A percentile compares a stretch with the other conserved stretches of the same genome.
These are phyloP conservation scores for Sterna hirundo DNA, from an alignment of 2,113 vertebrate species.

Conservation along the genomic window DNA sequence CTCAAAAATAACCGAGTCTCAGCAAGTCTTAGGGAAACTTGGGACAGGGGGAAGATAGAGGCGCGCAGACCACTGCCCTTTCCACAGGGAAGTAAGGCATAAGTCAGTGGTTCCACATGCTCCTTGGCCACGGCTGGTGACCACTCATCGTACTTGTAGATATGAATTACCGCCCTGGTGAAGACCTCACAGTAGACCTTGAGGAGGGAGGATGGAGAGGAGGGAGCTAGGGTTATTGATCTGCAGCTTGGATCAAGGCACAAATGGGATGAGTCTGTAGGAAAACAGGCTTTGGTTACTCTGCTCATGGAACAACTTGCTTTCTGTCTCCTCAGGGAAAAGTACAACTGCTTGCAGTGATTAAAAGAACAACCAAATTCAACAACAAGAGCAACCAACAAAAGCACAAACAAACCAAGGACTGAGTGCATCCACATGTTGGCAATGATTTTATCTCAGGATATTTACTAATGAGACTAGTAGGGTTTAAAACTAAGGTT, in stretches of 20 bases:
- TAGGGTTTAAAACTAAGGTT: neutral
- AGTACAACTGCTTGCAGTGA: neutral
- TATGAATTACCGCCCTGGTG: neutral
- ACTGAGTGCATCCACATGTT: neutral
- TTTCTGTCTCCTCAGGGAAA: neutral
- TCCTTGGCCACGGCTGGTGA: rapidly evolving
- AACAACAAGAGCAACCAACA: too few relatives aligned
- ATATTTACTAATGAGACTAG: neutral
- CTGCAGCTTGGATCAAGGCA: neutral
- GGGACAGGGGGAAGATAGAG: neutral
- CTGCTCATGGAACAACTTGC: neutral
- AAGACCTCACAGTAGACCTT: neutral
- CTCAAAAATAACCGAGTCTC: neutral
- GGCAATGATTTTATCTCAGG: neutral
- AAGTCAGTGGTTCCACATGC: neutral
- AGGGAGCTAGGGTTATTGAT: neutral
- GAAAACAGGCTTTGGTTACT: neutral
- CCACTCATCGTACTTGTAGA: neutral
- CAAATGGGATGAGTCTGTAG: neutral
- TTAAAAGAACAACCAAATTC: neutral
- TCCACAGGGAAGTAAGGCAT: rapidly evolving
- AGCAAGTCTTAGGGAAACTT: neutral
- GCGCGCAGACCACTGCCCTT: neutral
- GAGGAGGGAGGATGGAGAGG: neutral
- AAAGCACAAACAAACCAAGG: too few relatives aligned